Evolutionary conservation across 1,140 invertebrate genomes (phyloP), one percentile per base, ranked within the genome.

Genomic region (Acromyrmex echinatior): DNA sequence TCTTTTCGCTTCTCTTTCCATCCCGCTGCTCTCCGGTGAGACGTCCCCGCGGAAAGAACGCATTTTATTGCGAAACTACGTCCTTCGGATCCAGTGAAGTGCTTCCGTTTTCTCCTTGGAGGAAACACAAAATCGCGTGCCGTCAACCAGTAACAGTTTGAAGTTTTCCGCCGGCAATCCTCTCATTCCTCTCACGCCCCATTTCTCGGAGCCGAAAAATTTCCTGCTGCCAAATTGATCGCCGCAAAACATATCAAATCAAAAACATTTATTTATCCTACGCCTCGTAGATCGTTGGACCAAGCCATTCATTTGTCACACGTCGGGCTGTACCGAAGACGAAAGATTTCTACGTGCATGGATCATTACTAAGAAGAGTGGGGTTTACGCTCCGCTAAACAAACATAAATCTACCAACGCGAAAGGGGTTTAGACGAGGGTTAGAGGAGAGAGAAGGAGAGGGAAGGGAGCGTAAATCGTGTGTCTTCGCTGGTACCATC

Each of bases 401-500:
- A 73, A 71, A 63, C 78, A 82, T 82, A 82, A 82, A 86, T 86
- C 28, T 73, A 60, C 66, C 58, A 31, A n/a, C 31, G 74, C 74
- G 74, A 70, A 62, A 51, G 77, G 53, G 77, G 35, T 63, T 65
- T 63, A 14, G 5, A 25, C 31, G 35, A 9, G 79, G 51, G 45
- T 31, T 31, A 21, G 49, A n/a, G 31, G 39, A 2, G 35, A 39
- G 31, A 35, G 16, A 12, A 6, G 21, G 28, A 21, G n/a, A 16
- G 4, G n/a, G n/a, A 35, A 0, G 12, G 28, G 45, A 68, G 66
- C 77, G 68, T 90, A 90, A 92, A 81, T 86, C 76, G 86, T 70
- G 84, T 81, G 89, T 63, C 80, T 89, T 90, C 86, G 86, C 70
- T 63, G 62, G 82, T 53, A 85, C 84, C 87, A 85, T 91, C 87